These are phyloP conservation scores for Brachionus rubens DNA, from an alignment of 1,140 invertebrate genomes.

Conservation along the genomic window DNA sequence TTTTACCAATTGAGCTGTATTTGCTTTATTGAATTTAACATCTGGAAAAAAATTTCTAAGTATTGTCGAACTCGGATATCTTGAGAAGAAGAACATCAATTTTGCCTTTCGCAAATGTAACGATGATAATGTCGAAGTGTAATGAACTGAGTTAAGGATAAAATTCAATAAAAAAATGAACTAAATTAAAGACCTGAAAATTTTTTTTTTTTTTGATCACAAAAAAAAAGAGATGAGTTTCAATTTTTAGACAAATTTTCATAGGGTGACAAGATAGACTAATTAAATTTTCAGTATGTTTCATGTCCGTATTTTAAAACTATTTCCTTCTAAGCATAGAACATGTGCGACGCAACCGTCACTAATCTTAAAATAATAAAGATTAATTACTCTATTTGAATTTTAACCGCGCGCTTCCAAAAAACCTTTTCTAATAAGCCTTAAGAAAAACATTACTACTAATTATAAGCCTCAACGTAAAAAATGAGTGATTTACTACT, in stretches of 20 bases:
- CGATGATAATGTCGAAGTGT: slow-evolving; percentile 74
- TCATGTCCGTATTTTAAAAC: background rate
- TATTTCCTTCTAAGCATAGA: too few relatives aligned
- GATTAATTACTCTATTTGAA: slow-evolving; percentile 10
- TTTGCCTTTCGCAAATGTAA: slow-evolving; percentile 99
- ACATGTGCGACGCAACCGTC: background rate
- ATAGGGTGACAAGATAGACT: background rate
- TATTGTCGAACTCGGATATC: slow-evolving; percentile 94
- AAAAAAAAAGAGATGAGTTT: background rate
- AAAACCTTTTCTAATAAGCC: background rate
- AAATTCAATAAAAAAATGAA: slow-evolving; percentile 41
- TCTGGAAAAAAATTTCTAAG: slow-evolving; percentile 99
- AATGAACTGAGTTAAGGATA: slow-evolving; percentile 54
- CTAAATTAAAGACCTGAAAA: background rate
- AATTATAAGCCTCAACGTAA: too few relatives aligned
- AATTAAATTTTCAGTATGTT: background rate
- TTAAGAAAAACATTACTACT: background rate
- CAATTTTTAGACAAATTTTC: background rate
- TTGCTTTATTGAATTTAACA: slow-evolving; percentile 99
- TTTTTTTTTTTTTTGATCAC: too few relatives aligned
- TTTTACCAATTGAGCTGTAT: slow-evolving; percentile 99
- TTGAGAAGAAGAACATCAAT: slow-evolving; percentile 99
- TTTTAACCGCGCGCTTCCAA: background rate
- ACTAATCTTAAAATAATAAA: slow-evolving; percentile 6
- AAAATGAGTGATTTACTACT: too few relatives aligned